Base-by-base conservation (phyloP, 2,113 vertebrate species). In the Saguinus midas region DNA sequence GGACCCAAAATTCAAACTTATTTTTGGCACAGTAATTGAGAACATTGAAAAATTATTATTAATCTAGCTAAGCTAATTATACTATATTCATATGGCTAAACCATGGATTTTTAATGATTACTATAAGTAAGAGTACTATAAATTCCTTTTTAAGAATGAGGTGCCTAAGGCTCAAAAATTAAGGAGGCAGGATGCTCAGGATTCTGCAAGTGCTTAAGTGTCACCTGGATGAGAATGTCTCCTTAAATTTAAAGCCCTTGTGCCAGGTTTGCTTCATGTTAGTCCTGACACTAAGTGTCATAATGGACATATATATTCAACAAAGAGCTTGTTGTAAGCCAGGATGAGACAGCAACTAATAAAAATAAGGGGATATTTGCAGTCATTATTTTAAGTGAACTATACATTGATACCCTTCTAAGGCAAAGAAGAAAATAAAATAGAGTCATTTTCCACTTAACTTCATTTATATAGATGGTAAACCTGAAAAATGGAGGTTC, bases 161-260 rank as follows among this genome's bases (percentile, higher is more conserved):
- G 3, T 45, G 2, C 12, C 23, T 20, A 23, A 1, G 8, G 1
- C n/a, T 55, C 40, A 68, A 57, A 43, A 20, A 21, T 64, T 23
- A 40, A 27, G 6, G 27, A 55, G 68, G 1, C 3, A 8, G 17
- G 0, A 12, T 10, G 70, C 23, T 50, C 0, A 12, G 48, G 32
- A 5, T 50, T 16, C 76, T 79, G 21, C 0, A 11, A 40, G 5
- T 68, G 4, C 25, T 14, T 11, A 4, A 1, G 3, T 18, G 23
- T 8, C 8, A 4, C 32, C 45, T 18, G 58, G 25, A 6, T 20
- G 17, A 23, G n/a, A 29, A 1, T 1, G 3, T 6, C 4, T 91
- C 16, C 6, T 48, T 66, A 11, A 61, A 66, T 64, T n/a, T 23
- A n/a, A 17, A 35, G 7, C 2, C 3, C 18, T 61, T 17, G 2